A percentile compares a stretch with the other conserved stretches of the same genome.
phyloP scores from a whole-genome alignment of 2,888 invertebrate genomes.

The Megamerina dolium region DNA sequence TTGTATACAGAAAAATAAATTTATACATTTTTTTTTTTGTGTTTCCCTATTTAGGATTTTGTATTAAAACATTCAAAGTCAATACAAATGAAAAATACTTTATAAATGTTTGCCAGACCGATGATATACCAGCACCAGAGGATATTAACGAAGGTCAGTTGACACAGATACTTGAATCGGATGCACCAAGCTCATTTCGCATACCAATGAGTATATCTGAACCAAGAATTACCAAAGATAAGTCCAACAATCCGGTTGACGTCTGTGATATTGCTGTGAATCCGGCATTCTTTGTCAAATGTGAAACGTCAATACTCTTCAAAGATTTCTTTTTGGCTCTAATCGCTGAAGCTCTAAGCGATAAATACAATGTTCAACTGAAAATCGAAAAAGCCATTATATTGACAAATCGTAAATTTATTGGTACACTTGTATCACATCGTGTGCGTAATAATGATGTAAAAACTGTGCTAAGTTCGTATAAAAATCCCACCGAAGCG shows the following conservation, averaged over 20 bases:
- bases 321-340: conserved; percentile 74
- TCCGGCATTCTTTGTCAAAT: conserved; percentile 69
- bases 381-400: conserved; percentile 61
- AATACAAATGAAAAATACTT: conserved; percentile 69
- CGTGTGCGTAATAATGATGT: conserved; percentile 67
- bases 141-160: conserved; percentile 68
- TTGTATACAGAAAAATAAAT: no score
- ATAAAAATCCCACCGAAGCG: conserved; percentile 26
- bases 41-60: conserved; percentile 57
- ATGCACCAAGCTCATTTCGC: conserved; percentile 65
- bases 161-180: conserved; percentile 59
- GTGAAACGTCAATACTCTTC: conserved; percentile 64
- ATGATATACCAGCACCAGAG: conserved; percentile 66
- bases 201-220: conserved; percentile 90
- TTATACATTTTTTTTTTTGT: background rate
- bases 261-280: conserved; percentile 82
- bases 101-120: conserved; percentile 77
- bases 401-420: conserved; percentile 66
- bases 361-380: conserved; percentile 70
- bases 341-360: conserved; percentile 69
- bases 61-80: conserved; percentile 67
- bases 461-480: conserved; percentile 47
- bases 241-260: conserved; percentile 64
- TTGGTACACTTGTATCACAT: conserved; percentile 69
- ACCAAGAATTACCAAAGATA: conserved; percentile 70